Conservation (phyloP, 2,113 vertebrate genomes). For the Nymphicus hollandicus region DNA sequence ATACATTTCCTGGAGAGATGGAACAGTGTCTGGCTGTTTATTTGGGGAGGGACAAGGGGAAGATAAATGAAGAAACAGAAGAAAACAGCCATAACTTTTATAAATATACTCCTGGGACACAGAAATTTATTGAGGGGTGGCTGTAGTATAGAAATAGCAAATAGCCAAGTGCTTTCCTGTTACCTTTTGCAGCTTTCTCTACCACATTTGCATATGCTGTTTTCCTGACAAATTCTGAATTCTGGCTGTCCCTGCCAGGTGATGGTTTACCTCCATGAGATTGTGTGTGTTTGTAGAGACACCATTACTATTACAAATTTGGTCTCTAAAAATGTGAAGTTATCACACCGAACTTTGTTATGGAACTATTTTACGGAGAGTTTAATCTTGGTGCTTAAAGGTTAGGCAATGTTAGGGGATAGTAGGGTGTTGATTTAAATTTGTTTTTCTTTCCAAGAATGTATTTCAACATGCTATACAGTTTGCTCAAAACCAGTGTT, state of each 20-base stretch:
- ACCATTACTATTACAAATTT: background rate
- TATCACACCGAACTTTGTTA: background rate
- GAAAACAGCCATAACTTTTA: background rate
- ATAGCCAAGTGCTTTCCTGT: background rate
- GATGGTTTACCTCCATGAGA: background rate
- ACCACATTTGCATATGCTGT: background rate
- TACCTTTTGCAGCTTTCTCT: background rate
- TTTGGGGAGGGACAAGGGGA: accelerated
- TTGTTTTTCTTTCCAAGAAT: background rate
- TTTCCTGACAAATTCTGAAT: background rate
- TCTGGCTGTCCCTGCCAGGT: background rate
- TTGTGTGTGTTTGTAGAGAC: background rate
- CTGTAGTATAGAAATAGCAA: background rate
- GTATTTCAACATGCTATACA: background rate
- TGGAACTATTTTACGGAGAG: background rate
- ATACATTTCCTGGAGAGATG: background rate
- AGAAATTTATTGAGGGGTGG: background rate
- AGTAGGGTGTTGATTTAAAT: background rate
- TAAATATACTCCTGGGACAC: background rate
- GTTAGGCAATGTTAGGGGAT: background rate
- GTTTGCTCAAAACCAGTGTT: background rate
- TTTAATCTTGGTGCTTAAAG: background rate
- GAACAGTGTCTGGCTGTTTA: background rate
- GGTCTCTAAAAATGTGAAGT: background rate
- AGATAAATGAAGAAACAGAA: background rate